A percentile compares a stretch with the other conserved stretches of the same genome.
Evolutionary conservation across 1,140 invertebrate species (phyloP).

Genomic region (Phocides pigmalion): DNA sequence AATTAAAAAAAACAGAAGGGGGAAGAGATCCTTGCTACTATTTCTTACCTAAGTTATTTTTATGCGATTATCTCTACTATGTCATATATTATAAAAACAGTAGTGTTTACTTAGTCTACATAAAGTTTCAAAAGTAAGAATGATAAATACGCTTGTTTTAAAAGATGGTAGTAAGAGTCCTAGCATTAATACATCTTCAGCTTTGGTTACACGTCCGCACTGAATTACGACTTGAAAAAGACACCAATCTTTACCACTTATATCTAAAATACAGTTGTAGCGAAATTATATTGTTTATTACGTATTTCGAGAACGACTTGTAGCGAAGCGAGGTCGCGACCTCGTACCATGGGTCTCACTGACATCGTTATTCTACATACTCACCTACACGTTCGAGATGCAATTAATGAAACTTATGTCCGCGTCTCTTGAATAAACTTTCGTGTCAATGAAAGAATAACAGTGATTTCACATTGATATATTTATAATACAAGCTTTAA

Average conservation of each 20-base stretch:
- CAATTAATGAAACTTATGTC: slow-evolving; percentile 7
- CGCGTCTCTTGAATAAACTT: not conserved
- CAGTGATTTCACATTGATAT: slow-evolving; percentile 9
- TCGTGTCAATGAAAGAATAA: slow-evolving; percentile 4
- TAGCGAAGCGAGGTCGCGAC: slow-evolving; percentile 5
- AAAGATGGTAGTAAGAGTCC: too few species aligned
- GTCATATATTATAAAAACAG: too few species aligned
- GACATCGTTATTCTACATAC: slow-evolving; percentile 1
- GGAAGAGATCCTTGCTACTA: too few species aligned
- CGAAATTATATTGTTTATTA: slow-evolving; percentile 3
- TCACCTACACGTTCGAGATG: not conserved
- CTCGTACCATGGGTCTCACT: not conserved
- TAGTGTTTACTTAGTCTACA: too few species aligned
- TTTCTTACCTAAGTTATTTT: too few species aligned
- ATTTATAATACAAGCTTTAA: slow-evolving; percentile 17
- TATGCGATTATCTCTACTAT: too few species aligned
- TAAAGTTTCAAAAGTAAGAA: too few species aligned
- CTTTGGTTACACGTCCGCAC: not conserved
- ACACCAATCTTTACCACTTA: slow-evolving; percentile 6
- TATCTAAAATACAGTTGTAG: not conserved
- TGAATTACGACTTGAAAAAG: not conserved
- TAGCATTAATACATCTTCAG: not conserved
- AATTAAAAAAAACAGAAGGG: too few species aligned
- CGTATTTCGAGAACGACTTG: not conserved
- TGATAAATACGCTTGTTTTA: too few species aligned